Evolutionary conservation across 2,113 vertebrate genomes (phyloP).

Genomic region (Equus quagga): DNA sequence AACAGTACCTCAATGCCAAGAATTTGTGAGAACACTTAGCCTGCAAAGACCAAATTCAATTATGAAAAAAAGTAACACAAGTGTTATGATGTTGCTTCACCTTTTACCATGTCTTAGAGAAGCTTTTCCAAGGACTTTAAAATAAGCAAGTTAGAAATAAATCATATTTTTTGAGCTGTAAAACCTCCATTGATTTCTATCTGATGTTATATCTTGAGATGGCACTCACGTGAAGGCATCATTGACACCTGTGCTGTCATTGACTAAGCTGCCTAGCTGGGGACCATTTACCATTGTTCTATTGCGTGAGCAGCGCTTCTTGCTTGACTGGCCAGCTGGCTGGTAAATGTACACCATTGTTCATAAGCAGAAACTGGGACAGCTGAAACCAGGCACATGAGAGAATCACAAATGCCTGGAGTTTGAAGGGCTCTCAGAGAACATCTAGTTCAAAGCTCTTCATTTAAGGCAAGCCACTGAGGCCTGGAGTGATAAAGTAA

Average conservation of each 20-base stretch:
- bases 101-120: background rate
- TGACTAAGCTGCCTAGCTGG: background rate
- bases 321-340: background rate
- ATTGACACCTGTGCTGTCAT: background rate
- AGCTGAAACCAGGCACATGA: background rate
- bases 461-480: background rate
- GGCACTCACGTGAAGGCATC: background rate
- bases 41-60: slow-evolving; percentile 38
- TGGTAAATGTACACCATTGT: background rate
- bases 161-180: background rate
- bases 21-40: slow-evolving; percentile 9
- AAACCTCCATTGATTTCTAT: background rate
- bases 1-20: background rate
- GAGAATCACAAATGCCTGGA: background rate
- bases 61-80: background rate
- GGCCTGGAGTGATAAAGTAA: background rate
- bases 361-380: background rate
- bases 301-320: background rate
- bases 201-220: background rate
- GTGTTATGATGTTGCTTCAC: background rate
- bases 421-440: background rate
- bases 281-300: background rate
- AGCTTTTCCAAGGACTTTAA: background rate
- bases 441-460: background rate
- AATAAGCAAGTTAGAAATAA: slow-evolving; percentile 21